phyloP scores from a whole-genome alignment of 2,797 vertebrate species.

The Sebastes cheni region DNA sequence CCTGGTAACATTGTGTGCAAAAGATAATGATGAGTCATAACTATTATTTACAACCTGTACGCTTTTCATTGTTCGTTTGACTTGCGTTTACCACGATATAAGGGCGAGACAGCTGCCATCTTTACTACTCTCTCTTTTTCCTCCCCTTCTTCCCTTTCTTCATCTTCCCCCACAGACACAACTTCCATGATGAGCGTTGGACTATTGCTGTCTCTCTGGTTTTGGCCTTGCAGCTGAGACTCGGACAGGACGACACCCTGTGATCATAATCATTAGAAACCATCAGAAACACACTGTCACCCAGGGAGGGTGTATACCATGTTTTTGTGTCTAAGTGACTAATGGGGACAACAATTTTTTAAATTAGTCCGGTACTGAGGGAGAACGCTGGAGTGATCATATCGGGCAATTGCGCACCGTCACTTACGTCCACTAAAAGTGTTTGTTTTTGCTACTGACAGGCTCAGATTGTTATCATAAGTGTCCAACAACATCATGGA shows the following conservation, averaged over 20 bases:
- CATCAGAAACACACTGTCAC: background rate
- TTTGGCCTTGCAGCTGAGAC: conserved; percentile 44
- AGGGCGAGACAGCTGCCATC: conserved; percentile 22
- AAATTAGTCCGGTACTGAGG: background rate
- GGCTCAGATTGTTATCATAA: no score
- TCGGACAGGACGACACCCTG: conserved; percentile 36
- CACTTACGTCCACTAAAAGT: background rate
- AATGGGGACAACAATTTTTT: background rate
- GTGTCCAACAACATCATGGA: no score
- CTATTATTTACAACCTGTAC: background rate
- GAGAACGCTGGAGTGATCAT: background rate
- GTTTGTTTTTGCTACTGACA: background rate
- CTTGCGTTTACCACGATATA: conserved; percentile 50
- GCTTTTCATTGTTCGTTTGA: background rate
- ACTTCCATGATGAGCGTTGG: conserved; percentile 65
- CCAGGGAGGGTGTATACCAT: background rate
- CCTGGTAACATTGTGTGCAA: conserved; percentile 17
- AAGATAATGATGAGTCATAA: background rate
- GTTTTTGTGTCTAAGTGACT: background rate
- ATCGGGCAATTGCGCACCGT: background rate
- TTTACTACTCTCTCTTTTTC: conserved; percentile 41
- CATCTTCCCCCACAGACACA: conserved; percentile 53
- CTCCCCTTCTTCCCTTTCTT: conserved; percentile 52
- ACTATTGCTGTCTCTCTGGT: conserved; percentile 50
- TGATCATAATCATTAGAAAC: conserved; percentile 30